Evolutionary conservation across 2,797 vertebrate species (phyloP), one percentile per base, ranked within the genome.

Genomic region (Scarus forsteni): DNA sequence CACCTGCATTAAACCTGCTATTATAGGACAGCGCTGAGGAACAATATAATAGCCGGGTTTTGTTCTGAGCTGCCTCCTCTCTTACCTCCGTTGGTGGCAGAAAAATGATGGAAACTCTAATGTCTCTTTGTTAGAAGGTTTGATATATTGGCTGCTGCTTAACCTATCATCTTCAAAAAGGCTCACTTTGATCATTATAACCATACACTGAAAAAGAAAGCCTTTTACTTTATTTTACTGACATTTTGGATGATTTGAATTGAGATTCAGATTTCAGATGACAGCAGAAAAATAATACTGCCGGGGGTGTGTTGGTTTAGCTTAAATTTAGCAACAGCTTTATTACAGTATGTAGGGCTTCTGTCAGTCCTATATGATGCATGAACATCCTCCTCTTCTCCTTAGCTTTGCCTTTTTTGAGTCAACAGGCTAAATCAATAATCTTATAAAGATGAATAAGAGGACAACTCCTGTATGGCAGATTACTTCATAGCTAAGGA

Each of bases 1-100:
- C 87, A 86, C 77, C 82, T 77, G 83, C 72, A 83, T 79, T 73
- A 79, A 88, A 87, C 77, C 83, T 69, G 81, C 70, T 88, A 88
- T 92, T 91, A 87, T 53, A 52, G 50, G 12, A 59, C n/a, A 46
- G 49, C 1, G 18, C 56, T 59, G 16, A 3, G 68, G 77, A 78
- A 78, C 71, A 80, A 70, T 70, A 70, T 75, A 70, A 75, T 74
- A 56, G 61, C 64, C 34, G 3, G 48, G 69, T 53, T 75, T 68
- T 66, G 62, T 73, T 67, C 54, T 0, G 38, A 77, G 70, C 58
- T 42, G 45, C 11, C 53, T 64, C 42, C 27, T 65, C 18, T 56
- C 59, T 53, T 10, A 35, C 56, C 40, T 54, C 54, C 8, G 3
- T 48, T 35, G 38, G 38, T 56, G 18, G 40, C 44, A 69, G 50